Evolutionary conservation across 2,797 vertebrate species (phyloP).

Genomic region (Aeoliscus strigatus): DNA sequence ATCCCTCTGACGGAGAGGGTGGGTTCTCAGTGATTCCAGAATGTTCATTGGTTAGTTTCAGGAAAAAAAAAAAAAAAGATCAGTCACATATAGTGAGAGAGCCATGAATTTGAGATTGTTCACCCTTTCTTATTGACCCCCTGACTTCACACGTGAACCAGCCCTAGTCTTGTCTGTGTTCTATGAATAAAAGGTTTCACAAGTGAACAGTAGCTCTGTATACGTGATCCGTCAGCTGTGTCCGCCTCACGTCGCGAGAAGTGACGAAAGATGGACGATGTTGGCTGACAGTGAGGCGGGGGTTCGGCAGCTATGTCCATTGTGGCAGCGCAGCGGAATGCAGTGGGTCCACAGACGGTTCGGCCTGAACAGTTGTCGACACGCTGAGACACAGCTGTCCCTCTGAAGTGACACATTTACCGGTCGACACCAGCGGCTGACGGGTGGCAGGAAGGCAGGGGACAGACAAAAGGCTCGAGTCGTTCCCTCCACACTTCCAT

Average conservation of each 20-base stretch:
- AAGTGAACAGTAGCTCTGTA: slow-evolving; percentile 25
- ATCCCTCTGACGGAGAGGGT: too few species aligned
- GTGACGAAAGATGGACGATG: slow-evolving; percentile 17
- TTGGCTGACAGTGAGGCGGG: slow-evolving; percentile 36
- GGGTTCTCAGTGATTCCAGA: too few species aligned
- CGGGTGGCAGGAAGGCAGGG: slow-evolving; percentile 23
- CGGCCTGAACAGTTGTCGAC: slow-evolving; percentile 33
- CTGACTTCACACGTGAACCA: too few species aligned
- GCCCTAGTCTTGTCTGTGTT: too few species aligned
- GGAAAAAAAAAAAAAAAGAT: too few species aligned
- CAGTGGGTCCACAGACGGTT: slow-evolving; percentile 14
- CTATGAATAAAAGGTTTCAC: too few species aligned
- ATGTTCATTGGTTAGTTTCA: too few species aligned
- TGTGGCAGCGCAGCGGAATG: slow-evolving; percentile 26
- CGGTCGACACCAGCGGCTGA: slow-evolving; percentile 23
- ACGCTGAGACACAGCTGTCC: slow-evolving; percentile 48
- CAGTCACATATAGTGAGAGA: too few species aligned
- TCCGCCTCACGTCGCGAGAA: neutral
- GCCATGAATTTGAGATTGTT: too few species aligned
- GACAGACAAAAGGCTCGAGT: slow-evolving; percentile 41
- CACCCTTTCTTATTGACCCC: too few species aligned
- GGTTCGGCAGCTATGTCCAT: too few species aligned
- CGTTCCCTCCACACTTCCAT: slow-evolving; percentile 18
- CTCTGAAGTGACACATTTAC: slow-evolving; percentile 26
- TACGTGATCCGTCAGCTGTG: slow-evolving; percentile 4